Evolutionary conservation across 2,113 vertebrate genomes (phyloP).

Genomic region (Brachionichthys hirsutus): DNA sequence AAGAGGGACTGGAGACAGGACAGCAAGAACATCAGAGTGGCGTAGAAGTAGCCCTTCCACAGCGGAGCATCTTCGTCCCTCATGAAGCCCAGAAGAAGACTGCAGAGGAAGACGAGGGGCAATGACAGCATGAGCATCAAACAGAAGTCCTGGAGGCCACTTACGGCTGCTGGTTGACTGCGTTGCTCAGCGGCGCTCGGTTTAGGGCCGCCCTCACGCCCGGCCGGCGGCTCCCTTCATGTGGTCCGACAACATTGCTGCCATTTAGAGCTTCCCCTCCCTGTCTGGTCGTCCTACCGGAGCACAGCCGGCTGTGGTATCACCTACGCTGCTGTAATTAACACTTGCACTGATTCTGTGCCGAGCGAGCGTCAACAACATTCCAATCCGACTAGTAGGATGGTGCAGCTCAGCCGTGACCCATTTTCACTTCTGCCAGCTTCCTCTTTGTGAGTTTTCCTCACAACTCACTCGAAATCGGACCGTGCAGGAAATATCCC

Average conservation of each 20-base stretch:
- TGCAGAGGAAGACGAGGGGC: conserved; percentile 47
- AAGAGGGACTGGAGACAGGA: conserved; percentile 90
- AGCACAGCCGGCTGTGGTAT: conserved; percentile 65
- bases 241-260: conserved; percentile 70
- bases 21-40: conserved; percentile 82
- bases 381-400: conserved; percentile 72
- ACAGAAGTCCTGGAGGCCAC: conserved; percentile 35
- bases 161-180: conserved; percentile 49
- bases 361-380: conserved; percentile 74
- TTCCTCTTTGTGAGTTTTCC: conserved; percentile 42
- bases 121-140: conserved; percentile 18
- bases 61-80: conserved; percentile 72
- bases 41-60: conserved; percentile 90
- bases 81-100: conserved; percentile 88
- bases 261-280: conserved; percentile 58
- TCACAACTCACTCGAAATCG: conserved; percentile 35
- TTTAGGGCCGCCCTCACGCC: conserved; percentile 69
- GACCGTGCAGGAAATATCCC: conserved; percentile 20
- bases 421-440: conserved; percentile 53
- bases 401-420: conserved; percentile 36
- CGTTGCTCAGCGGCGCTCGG: conserved; percentile 63
- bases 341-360: conserved; percentile 68
- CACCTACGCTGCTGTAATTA: conserved; percentile 74
- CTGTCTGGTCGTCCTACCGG: conserved; percentile 46
- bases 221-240: conserved; percentile 68